These are phyloP conservation scores for Avahi laniger DNA, from an alignment of 2,797 vertebrate species.

Conservation along the genomic window DNA sequence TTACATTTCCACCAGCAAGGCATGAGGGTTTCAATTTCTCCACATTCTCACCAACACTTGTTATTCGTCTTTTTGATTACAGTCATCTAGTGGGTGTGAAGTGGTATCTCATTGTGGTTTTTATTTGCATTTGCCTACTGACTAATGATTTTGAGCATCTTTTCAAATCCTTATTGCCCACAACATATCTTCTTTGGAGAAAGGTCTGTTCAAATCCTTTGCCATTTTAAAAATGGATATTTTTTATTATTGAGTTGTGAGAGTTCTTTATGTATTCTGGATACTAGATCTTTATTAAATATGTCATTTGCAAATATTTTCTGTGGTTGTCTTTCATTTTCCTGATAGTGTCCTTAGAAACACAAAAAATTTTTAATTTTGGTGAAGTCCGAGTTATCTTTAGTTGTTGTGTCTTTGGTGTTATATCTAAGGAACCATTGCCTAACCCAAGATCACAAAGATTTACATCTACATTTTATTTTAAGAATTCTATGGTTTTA, in stretches of 20 bases:
- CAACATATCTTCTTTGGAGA: not conserved
- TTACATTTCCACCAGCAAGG: not conserved
- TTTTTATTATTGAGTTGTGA: not conserved
- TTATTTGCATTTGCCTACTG: slow-evolving; percentile 29
- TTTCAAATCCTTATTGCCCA: not conserved
- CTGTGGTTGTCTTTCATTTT: not conserved
- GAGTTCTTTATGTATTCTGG: not conserved
- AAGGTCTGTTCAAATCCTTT: not conserved
- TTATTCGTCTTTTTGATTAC: not conserved
- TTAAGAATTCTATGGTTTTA: not conserved
- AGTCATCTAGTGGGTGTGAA: not conserved
- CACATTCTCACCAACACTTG: not conserved
- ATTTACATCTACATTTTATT: not conserved
- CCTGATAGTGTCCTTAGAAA: not conserved
- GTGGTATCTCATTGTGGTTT: not conserved
- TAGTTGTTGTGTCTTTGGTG: not conserved
- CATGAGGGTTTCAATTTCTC: not conserved
- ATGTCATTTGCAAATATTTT: not conserved
- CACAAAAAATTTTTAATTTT: not conserved
- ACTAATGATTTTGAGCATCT: not conserved
- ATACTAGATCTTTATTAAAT: not conserved
- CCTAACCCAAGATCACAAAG: not conserved
- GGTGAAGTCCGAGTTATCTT: not conserved
- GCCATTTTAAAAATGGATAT: not conserved
- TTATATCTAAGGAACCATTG: not conserved